Evolutionary conservation across 2,113 vertebrate species (phyloP), one percentile per base, ranked within the genome.

Genomic region (Phylloscopus trochilus): DNA sequence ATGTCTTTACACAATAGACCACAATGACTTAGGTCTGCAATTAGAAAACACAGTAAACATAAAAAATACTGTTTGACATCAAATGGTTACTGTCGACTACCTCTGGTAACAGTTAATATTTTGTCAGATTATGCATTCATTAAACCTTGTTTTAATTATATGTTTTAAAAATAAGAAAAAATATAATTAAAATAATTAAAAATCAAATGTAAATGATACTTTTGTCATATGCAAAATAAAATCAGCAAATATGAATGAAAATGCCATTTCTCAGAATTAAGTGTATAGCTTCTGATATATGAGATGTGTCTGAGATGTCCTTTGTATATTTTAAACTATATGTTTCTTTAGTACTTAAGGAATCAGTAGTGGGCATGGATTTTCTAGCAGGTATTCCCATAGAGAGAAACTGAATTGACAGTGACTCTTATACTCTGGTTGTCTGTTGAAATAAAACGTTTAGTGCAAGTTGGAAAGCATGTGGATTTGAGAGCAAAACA

Each of bases 31-130:
- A 75, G 39, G 75, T 81, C 31, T 93, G 66, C 53, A 91, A 33
- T 82, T 89, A 64, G 70, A 64, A 93, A 91, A 76, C 69, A 69
- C 83, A 92, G 35, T 87, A 80, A 95, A 77, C 35, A 49, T 74
- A 49, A 85, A 95, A 76, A 88, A 43, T 46, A n/a, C 24, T 35
- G 10, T 70, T 89, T 60, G 74, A 69, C 53, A 79, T 73, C 49
- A 82, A 69, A 69, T 10, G 9, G 14, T 66, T 82, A 16, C 47
- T 91, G 19, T 84, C 44, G 72, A 4, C 26, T 93, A 13, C n/a
- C 41, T 30, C 37, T 91, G 41, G 20, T 39, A 79, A 39, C 46
- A 70, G 47, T 64, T 72, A 85, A n/a, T 35, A 44, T 93, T 88
- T 94, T 77, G 7, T 56, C 22, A n/a, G 83, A 59, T 75, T 66